Conservation (phyloP, 2,797 vertebrate species). For the Dallia pectoralis region DNA sequence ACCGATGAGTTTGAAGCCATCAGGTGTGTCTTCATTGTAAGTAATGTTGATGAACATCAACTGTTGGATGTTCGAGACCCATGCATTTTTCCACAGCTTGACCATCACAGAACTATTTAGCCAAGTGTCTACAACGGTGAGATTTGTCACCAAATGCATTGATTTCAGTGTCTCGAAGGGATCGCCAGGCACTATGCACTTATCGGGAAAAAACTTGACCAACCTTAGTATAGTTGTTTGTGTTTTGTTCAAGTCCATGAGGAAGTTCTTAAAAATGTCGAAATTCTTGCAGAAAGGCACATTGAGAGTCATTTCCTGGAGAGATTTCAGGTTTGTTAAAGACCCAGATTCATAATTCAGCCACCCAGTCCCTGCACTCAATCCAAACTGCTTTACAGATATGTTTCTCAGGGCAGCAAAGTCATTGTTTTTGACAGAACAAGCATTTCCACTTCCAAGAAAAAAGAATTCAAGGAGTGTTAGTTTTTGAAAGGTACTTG, state of each 20-base stretch:
- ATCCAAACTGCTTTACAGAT: constrained; percentile 47
- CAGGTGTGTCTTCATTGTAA: constrained; percentile 65
- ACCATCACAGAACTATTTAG: constrained; percentile 59
- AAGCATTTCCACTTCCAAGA: neutral
- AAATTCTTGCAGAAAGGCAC: constrained; percentile 56
- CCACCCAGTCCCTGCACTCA: constrained; percentile 48
- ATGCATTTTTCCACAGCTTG: constrained; percentile 48
- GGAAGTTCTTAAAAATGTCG: constrained; percentile 48
- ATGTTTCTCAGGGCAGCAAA: constrained; percentile 51
- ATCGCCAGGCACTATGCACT: constrained; percentile 41
- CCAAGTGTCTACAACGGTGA: constrained; percentile 57
- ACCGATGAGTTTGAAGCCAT: constrained; percentile 52
- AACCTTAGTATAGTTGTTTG: constrained; percentile 36
- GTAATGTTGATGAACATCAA: constrained; percentile 59
- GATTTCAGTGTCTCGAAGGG: constrained; percentile 48
- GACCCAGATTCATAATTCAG: constrained; percentile 56
- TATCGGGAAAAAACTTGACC: constrained; percentile 49
- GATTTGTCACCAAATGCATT: constrained; percentile 44
- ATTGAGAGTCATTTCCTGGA: constrained; percentile 54
- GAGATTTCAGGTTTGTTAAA: constrained; percentile 52
- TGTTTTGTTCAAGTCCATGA: constrained; percentile 56
- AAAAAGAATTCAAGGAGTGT: constrained; percentile 40
- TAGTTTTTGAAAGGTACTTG: constrained; percentile 49
- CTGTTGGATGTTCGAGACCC: constrained; percentile 46
- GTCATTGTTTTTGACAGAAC: constrained; percentile 42